Base-by-base conservation (phyloP, 1,140 invertebrate species). In the Centruroides vittatus region DNA sequence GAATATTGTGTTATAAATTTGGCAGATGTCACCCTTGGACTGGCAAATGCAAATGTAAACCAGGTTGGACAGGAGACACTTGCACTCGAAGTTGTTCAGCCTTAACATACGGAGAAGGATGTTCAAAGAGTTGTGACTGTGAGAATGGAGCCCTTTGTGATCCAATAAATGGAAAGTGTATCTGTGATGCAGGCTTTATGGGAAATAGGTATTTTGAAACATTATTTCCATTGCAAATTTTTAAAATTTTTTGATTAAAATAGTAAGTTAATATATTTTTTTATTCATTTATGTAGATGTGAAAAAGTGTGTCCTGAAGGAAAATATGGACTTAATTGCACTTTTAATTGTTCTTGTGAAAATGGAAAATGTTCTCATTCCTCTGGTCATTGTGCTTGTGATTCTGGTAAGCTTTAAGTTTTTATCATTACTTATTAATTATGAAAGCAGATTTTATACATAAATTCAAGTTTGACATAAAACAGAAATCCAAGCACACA, bases 101-200 rank as follows among this genome's bases (percentile, higher is more conserved):
- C 53, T 82, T 88, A 57, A 89, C 78, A 34, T 97, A 81, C 73
- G 93, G 93, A 6, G 79, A 84, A 64, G 83, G 82, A 13, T 98
- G 93, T 72, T 78, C 82, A 51, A 75, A 82, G 48, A 74, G 73
- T 9, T 96, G 93, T 72, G 76, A 83, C 51, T 96, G 93, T 72
- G 79, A 85, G 69, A 93, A 95, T 72, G 86, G 84, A 66, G 91
- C 86, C n/a, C 84, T 84, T 67, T 97, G 93, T 73, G 85, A 89
- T 55, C 85, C 89, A 0, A 70, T 86, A 4, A 86, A 87, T 71
- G 93, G 93, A 58, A 82, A 66, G 34, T 79, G 77, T 62, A 67
- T 67, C 12, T 71, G 70, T 60, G 60, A 58, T 34, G 56, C 68
- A 11, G 66, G 66, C n/a, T 67, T 59, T 52, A 66, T 58, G 36